phyloP scores from a whole-genome alignment of 2,113 vertebrate genomes.

The Laterallus jamaicensis region DNA sequence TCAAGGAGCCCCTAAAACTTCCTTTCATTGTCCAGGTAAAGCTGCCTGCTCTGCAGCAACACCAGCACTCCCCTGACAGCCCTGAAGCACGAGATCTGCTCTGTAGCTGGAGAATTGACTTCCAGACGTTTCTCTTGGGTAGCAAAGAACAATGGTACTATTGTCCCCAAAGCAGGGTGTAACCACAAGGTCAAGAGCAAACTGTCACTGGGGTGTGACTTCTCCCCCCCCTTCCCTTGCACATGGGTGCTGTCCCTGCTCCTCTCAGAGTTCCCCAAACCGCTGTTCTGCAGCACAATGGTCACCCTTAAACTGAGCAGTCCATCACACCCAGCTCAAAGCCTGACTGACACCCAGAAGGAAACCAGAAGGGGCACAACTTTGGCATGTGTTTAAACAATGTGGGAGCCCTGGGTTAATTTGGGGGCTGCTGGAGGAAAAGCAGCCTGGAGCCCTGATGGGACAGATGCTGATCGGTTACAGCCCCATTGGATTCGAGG shows the following conservation, averaged over 20 bases:
- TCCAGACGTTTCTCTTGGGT: neutral
- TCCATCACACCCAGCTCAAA: neutral
- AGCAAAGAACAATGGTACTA: neutral
- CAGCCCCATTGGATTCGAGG: accelerated
- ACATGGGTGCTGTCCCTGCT: neutral
- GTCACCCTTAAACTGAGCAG: accelerated
- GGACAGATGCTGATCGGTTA: neutral
- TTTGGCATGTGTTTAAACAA: accelerated
- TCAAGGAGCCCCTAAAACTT: neutral
- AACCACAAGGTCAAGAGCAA: neutral
- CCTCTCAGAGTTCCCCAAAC: neutral
- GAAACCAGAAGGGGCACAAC: neutral
- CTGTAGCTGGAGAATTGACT: neutral
- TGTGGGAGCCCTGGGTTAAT: too few species aligned
- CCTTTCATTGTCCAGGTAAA: neutral
- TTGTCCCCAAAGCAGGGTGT: neutral
- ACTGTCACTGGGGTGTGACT: neutral
- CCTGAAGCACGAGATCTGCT: neutral
- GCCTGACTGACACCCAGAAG: neutral
- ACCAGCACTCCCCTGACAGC: neutral
- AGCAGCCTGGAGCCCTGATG: neutral
- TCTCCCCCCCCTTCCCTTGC: neutral
- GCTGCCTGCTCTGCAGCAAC: neutral
- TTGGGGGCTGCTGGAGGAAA: neutral
- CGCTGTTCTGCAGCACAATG: accelerated